Evolutionary conservation across 2,113 vertebrate species (phyloP), one percentile per base, ranked within the genome.

Genomic region (Rhinichthys klamathensis): DNA sequence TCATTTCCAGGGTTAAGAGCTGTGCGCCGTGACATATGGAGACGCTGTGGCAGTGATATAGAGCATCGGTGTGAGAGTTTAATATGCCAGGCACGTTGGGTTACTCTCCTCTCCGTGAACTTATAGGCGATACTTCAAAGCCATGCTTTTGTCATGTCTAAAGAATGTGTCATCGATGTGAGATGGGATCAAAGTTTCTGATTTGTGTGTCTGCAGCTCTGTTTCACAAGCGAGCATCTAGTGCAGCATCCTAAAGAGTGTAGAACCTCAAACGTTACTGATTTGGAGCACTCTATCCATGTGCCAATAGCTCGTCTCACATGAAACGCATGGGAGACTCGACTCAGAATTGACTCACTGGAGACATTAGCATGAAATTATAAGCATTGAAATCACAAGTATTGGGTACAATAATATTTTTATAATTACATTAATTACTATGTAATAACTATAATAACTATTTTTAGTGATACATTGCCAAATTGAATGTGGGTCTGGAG

Each of bases 91-190:
- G 67, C 77, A 85, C 65, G 79, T 73, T 80, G 49, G 81, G 32
- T n/a, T 79, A 73, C 70, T 81, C 58, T 81, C n/a, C 35, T 63
- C 76, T 25, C 56, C 0, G 3, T 56, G 49, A 80, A 79, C 84
- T 72, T 83, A n/a, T n/a, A 35, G 23, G 32, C 13, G 21, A 35
- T 60, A 80, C 77, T 85, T 80, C 77, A 85, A 73, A 74, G 84
- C 41, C 74, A 54, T 54, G 83, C 44, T 54, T 84, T 84, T 69
- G 81, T 83, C 81, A 73, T 83, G 63, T 82, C 80, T 82, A 72
- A 82, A 84, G 60, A 78, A 80, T 46, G 75, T 72, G 51, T 85
- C 65, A 58, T 82, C 60, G 3, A 61, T 73, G 38, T 65, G 65
- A 72, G 76, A 79, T 46, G 60, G 83, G 60, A 78, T 78, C 84